phyloP scores from a whole-genome alignment of 2,888 invertebrate genomes.

The Heteromyza rotundicornis region DNA sequence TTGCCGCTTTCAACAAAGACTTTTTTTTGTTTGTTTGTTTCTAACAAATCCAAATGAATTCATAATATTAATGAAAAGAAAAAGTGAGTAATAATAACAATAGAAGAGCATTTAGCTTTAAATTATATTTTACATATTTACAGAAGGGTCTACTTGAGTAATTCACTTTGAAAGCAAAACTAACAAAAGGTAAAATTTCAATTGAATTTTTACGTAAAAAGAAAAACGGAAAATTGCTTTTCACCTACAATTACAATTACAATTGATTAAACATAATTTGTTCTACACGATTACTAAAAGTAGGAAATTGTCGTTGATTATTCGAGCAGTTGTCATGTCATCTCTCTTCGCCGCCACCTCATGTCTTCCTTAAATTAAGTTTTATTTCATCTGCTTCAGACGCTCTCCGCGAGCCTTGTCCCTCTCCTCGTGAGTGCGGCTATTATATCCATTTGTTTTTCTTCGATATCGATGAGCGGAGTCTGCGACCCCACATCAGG shows the following conservation, averaged over 20 bases:
- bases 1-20: slow-evolving; percentile 35
- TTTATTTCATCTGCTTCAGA: slow-evolving; percentile 8
- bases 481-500: slow-evolving; percentile 90
- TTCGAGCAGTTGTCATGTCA: neutral
- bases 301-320: neutral
- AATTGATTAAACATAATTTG: neutral
- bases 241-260: neutral
- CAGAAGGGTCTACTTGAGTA: neutral
- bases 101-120: neutral
- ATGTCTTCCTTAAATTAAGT: neutral
- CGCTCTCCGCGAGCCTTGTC: neutral
- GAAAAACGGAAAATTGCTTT: neutral
- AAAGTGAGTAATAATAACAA: neutral
- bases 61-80: slow-evolving; percentile 15
- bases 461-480: slow-evolving; percentile 74
- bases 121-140: neutral
- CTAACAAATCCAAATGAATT: slow-evolving; percentile 25
- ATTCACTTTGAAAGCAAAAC: neutral
- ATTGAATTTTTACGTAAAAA: neutral
- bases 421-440: slow-evolving; percentile 42
- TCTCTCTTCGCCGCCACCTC: neutral
- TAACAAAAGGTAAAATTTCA: neutral
- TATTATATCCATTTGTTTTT: slow-evolving; percentile 66
- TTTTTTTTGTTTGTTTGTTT: neutral
- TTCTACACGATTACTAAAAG: neutral